A percentile compares a stretch with the other conserved stretches of the same genome.
Conservation (phyloP, 2,888 invertebrate genomes). For the Epiblema foenella region DNA sequence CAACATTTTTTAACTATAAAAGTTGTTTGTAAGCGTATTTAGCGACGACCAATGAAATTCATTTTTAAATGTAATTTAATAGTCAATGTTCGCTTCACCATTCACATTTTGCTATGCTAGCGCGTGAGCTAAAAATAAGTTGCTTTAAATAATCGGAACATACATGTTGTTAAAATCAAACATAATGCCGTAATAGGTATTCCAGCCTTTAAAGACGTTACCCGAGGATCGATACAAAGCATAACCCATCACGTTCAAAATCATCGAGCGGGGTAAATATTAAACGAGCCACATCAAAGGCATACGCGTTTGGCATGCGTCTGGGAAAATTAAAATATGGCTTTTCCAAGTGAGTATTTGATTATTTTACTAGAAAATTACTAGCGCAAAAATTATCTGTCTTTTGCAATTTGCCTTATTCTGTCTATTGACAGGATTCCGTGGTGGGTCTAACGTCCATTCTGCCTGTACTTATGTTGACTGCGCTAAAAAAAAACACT, state of each 20-base stretch:
- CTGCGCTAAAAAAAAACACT: too few species aligned
- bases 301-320: background rate
- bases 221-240: slow-evolving; percentile 1
- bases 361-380: background rate
- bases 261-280: slow-evolving; percentile 14
- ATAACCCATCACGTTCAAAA: slow-evolving; percentile 8
- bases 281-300: slow-evolving; percentile 29
- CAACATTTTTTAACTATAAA: too few species aligned
- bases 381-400: background rate
- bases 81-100: background rate
- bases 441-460: too few species aligned
- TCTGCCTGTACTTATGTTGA: too few species aligned
- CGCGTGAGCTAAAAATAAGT: too few species aligned
- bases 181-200: background rate
- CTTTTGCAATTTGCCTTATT: too few species aligned
- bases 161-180: background rate
- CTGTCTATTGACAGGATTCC: background rate
- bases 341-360: background rate
- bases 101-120: background rate
- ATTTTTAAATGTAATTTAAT: too few species aligned
- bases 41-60: background rate
- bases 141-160: too few species aligned
- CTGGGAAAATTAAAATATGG: slow-evolving; percentile 14
- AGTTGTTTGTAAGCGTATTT: background rate
- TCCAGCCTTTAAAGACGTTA: slow-evolving; percentile 6